These are phyloP conservation scores for Drosophila paranaensis DNA, from an alignment of 2,888 invertebrate genomes.

Conservation along the genomic window DNA sequence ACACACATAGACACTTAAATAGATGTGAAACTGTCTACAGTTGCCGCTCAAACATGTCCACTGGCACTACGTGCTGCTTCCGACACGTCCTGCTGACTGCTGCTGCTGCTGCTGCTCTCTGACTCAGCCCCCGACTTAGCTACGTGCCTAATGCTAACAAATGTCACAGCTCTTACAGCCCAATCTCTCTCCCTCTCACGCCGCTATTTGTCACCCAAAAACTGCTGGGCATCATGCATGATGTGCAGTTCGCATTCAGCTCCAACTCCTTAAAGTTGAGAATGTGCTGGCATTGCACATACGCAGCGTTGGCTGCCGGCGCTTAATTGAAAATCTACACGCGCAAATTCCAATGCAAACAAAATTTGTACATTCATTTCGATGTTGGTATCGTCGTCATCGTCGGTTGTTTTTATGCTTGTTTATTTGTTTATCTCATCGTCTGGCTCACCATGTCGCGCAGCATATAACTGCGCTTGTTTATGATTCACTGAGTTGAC, in stretches of 20 bases:
- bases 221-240: conserved; percentile 55
- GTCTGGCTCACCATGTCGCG: conserved; percentile 48
- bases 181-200: conserved; percentile 15
- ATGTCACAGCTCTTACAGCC: conserved; percentile 46
- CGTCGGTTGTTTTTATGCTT: conserved; percentile 9
- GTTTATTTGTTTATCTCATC: conserved; percentile 26
- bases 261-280: conserved; percentile 23
- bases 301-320: conserved; percentile 52
- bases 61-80: conserved; percentile 60
- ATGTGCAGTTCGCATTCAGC: conserved; percentile 33
- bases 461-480: conserved; percentile 62
- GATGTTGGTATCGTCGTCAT: conserved; percentile 21
- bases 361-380: conserved; percentile 45
- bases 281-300: conserved; percentile 65
- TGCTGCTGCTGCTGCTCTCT: background rate
- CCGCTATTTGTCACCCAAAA: conserved; percentile 57
- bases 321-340: conserved; percentile 70
- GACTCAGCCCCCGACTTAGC: conserved; percentile 15
- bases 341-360: conserved; percentile 69
- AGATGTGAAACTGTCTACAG: conserved; percentile 37
- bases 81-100: conserved; percentile 41
- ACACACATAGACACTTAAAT: conserved; percentile 6
- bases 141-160: conserved; percentile 71
- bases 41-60: conserved; percentile 56
- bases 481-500: conserved; percentile 75